Conservation (phyloP, 2,113 vertebrate genomes). For the Furnarius figulus region DNA sequence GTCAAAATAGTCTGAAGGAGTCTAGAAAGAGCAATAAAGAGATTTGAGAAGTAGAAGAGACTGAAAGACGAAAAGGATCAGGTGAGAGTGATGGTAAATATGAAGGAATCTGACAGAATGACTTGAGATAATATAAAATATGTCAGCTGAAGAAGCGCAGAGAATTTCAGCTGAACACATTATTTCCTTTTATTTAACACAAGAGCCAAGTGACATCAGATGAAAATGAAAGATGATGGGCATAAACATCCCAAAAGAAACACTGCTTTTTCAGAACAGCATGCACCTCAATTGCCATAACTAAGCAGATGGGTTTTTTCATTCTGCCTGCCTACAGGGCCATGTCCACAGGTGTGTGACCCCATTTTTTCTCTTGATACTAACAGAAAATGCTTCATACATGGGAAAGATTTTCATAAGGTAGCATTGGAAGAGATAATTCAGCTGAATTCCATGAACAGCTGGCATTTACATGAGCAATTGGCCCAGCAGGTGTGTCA, state of each 20-base stretch:
- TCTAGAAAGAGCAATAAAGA: not conserved
- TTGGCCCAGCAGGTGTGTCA: not conserved
- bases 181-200: not conserved
- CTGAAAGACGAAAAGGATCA: not conserved
- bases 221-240: not conserved
- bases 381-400: not conserved
- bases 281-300: rapidly evolving
- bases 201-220: not conserved
- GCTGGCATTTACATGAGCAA: not conserved
- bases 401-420: not conserved
- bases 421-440: not conserved
- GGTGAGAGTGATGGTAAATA: not conserved
- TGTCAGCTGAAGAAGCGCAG: not conserved
- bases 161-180: not conserved
- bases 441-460: not conserved
- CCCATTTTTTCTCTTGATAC: not conserved
- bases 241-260: not conserved
- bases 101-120: not conserved
- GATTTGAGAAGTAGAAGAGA: not conserved
- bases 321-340: not conserved
- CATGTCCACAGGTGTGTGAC: not conserved
- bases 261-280: not conserved
- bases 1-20: not conserved
- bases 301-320: not conserved
- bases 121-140: not conserved